A percentile compares a stretch with the other conserved stretches of the same genome.
Conservation (phyloP, 2,113 vertebrate genomes). For the Aythya baeri region DNA sequence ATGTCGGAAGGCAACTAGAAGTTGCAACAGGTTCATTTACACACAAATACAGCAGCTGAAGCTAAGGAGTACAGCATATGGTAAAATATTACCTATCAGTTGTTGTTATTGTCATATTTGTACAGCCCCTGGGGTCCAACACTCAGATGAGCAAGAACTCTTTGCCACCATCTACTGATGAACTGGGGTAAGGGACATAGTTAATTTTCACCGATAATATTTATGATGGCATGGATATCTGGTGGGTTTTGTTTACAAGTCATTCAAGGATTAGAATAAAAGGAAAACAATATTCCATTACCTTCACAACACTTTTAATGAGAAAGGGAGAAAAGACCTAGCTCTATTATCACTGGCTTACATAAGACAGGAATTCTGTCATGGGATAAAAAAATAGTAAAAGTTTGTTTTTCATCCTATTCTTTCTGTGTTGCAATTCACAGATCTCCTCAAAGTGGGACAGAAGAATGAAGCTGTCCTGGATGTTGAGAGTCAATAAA, state of each 20-base stretch:
- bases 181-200: not conserved
- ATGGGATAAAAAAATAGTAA: not conserved
- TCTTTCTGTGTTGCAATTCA: not conserved
- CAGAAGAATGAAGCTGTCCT: not conserved
- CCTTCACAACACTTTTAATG: not conserved
- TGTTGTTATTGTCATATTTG: not conserved
- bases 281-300: not conserved
- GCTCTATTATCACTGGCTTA: not conserved
- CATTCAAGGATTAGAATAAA: not conserved
- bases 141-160: conserved; percentile 21
- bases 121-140: not conserved
- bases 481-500: not conserved
- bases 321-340: not conserved
- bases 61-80: not conserved
- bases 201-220: not conserved
- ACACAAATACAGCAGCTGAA: not conserved
- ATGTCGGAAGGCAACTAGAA: not conserved
- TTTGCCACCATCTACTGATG: conserved; percentile 61
- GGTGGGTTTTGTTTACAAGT: not conserved
- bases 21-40: not conserved
- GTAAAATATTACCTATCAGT: not conserved
- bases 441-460: not conserved
- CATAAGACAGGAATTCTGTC: not conserved
- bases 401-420: not conserved
- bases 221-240: not conserved